Conservation (phyloP, 2,797 vertebrate species). For the Buceros bicornis region DNA sequence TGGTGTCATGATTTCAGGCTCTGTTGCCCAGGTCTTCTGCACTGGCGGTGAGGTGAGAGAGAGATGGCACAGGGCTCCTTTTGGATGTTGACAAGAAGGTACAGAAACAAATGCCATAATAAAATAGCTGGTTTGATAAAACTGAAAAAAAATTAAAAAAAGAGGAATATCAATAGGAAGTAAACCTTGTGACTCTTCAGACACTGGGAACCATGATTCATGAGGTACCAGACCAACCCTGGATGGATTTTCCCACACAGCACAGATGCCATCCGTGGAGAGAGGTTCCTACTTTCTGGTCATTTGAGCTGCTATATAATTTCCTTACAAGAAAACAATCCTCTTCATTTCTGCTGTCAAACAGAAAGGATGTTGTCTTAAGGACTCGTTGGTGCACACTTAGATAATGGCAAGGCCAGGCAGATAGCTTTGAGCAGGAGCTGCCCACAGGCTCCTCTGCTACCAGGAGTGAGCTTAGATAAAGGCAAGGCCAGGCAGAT, state of each 20-base stretch:
- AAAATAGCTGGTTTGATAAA: background rate
- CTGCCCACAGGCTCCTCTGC: background rate
- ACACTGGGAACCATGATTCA: rapidly evolving
- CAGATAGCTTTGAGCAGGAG: rapidly evolving
- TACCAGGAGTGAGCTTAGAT: background rate
- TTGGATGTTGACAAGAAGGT: background rate
- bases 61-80: background rate
- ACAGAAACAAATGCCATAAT: background rate
- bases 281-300: background rate
- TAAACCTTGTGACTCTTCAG: background rate
- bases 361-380: background rate
- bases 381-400: background rate
- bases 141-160: background rate
- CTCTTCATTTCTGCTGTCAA: background rate
- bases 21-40: background rate
- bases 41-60: background rate
- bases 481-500: background rate
- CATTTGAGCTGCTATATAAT: background rate
- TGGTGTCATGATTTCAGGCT: background rate
- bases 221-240: rapidly evolving
- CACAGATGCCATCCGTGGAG: background rate
- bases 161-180: background rate
- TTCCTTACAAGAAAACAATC: background rate
- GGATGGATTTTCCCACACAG: background rate
- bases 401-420: background rate